Evolutionary conservation across 2,113 vertebrate species (phyloP), one percentile per base, ranked within the genome.

Genomic region (Larimichthys crocea): DNA sequence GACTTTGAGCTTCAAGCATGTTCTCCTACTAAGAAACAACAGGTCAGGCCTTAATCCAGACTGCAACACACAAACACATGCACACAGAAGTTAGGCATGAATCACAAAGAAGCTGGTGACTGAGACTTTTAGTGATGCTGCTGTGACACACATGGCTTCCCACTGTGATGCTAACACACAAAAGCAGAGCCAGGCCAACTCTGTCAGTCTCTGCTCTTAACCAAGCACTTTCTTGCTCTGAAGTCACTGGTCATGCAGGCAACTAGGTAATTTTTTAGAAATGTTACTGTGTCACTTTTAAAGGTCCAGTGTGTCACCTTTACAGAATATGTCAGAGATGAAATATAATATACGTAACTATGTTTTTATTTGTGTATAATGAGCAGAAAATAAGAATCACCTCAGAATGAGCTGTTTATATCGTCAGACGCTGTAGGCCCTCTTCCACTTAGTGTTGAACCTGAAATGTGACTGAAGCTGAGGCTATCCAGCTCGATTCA

Each of bases 1-100:
- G 62, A 64, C 40, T 29, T n/a, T 35, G 31, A 82, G 19, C 40
- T 68, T n/a, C 31, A 65, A 20, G 8, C 40, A 29, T 53, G 56
- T 56, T 55, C 75, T 9, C 59, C 75, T 14, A 9, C 50, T 8
- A 63, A 67, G 55, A 84, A 42, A 15, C 70, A 61, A 17, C 79
- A 92, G 89, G 87, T 86, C 31, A 64, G 61, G 8, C 29, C 22
- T 17, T 57, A 15, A 66, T 56, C 42, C 61, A 55, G 22, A 60
- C 19, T 12, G 19, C 9, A 48, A 65, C 52, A 24, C 57, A 74
- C 11, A 46, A 15, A 19, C 14, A 35, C 5, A 14, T 8, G 11
- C 53, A 35, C 19, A 35, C 10, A 55, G 5, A 74, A 8, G 31
- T 53, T 42, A 3, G 7, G 35, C 14, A 11, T 24, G n/a, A 70